Conservation (phyloP, 2,797 vertebrate species). For the Strix occidentalis region DNA sequence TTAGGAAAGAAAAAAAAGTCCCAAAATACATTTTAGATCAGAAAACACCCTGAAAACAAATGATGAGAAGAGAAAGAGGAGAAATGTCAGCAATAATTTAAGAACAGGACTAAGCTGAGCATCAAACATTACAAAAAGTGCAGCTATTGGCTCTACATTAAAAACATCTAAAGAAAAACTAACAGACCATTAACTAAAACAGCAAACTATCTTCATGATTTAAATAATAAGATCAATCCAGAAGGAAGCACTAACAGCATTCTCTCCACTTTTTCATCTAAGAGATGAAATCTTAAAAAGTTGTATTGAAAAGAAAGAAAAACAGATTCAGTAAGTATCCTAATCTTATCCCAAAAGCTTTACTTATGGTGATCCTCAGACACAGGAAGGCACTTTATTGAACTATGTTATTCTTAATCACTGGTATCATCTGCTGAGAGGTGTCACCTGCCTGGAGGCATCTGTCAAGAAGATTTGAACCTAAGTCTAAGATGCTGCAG, state of each 20-base stretch:
- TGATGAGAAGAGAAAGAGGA: neutral
- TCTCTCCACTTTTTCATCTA: neutral
- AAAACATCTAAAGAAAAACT: neutral
- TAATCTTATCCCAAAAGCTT: neutral
- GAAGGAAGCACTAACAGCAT: neutral
- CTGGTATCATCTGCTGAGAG: neutral
- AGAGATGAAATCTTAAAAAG: neutral
- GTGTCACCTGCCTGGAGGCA: neutral
- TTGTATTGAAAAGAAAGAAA: neutral
- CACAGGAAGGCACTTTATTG: neutral
- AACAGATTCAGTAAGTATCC: accelerated
- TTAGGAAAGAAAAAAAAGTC: neutral
- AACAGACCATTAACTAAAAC: neutral
- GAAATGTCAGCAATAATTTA: neutral
- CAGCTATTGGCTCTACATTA: neutral
- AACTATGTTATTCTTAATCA: neutral
- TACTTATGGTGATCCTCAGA: neutral
- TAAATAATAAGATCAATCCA: neutral
- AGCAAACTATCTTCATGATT: neutral
- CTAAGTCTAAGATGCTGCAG: neutral
- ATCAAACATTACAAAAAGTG: neutral
- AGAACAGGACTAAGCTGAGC: neutral
- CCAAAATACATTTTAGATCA: neutral
- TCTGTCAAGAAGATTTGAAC: neutral
- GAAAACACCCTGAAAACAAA: neutral